phyloP scores from a whole-genome alignment of 2,113 vertebrate genomes.

The Urocolius indicus region DNA sequence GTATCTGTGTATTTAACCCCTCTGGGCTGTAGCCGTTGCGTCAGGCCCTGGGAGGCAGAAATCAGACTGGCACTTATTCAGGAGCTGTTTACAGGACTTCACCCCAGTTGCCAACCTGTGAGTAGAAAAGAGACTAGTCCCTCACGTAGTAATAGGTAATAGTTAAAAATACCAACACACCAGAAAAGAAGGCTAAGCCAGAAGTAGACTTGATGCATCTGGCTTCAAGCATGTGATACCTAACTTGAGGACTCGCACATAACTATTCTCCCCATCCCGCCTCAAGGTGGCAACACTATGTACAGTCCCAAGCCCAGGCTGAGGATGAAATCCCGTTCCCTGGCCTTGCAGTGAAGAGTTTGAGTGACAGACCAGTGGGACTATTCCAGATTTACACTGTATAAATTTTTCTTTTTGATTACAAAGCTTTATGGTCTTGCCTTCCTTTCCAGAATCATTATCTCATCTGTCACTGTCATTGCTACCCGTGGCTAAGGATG shows the following conservation, averaged over 20 bases:
- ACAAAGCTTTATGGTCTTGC: slow-evolving; percentile 19
- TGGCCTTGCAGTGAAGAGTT: not conserved
- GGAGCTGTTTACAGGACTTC: not conserved
- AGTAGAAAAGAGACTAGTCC: not conserved
- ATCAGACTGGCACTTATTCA: not conserved
- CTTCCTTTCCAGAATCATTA: slow-evolving; percentile 30
- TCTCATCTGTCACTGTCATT: slow-evolving; percentile 30
- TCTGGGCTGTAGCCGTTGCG: not conserved
- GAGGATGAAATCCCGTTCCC: not conserved
- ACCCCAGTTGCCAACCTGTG: not conserved
- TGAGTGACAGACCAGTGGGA: not conserved
- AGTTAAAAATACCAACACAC: not conserved
- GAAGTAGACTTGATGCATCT: not conserved
- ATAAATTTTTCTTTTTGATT: slow-evolving; percentile 5
- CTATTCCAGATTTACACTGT: not conserved
- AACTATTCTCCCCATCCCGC: not conserved
- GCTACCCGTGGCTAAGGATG: slow-evolving; percentile 26
- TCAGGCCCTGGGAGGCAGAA: not conserved
- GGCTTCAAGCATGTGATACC: not conserved
- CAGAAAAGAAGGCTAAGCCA: not conserved
- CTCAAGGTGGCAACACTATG: slow-evolving; percentile 9
- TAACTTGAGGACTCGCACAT: not conserved
- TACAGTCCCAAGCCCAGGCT: not conserved
- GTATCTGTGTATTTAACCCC: not conserved
- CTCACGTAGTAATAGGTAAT: not conserved